Percentiles rank a stretch among this genome's conserved stretches.
Evolutionary conservation across 2,888 invertebrate species (phyloP).

Genomic region (Eledone cirrhosa): DNA sequence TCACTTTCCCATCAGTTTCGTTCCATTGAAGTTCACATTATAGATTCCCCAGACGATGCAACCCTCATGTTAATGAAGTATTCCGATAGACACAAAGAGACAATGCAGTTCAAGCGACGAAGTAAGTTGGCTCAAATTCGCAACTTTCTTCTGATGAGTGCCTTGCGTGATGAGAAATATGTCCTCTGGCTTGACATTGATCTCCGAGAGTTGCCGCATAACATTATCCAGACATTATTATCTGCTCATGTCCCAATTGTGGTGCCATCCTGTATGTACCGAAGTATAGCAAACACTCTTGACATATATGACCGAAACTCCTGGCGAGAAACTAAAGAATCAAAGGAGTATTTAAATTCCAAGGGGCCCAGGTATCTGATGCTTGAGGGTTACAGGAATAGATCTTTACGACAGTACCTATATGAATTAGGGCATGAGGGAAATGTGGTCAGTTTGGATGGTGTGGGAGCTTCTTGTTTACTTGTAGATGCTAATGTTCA

Average conservation of each 20-base stretch:
- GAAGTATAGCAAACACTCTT: neutral
- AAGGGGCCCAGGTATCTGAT: conserved; percentile 36
- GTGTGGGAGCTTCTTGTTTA: conserved; percentile 43
- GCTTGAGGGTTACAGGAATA: conserved; percentile 41
- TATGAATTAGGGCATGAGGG: conserved; percentile 36
- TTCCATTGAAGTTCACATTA: conserved; percentile 33
- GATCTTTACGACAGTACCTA: conserved; percentile 34
- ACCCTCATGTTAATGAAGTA: neutral
- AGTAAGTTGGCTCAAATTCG: conserved; percentile 39
- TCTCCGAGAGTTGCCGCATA: conserved; percentile 35
- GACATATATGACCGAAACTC: conserved; percentile 43
- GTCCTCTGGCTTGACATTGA: conserved; percentile 46
- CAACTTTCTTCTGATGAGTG: conserved; percentile 38
- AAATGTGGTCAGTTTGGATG: conserved; percentile 40
- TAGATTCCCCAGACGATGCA: neutral
- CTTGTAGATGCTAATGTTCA: conserved; percentile 41
- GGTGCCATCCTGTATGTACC: conserved; percentile 40
- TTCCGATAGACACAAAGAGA: conserved; percentile 31
- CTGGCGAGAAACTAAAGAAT: conserved; percentile 41
- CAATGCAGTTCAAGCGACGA: conserved; percentile 37
- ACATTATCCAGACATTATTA: conserved; percentile 40
- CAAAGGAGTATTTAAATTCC: conserved; percentile 28
- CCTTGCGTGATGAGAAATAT: conserved; percentile 37
- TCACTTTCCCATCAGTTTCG: conserved; percentile 33
- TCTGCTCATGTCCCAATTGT: conserved; percentile 35